Base-by-base conservation (phyloP, 2,113 vertebrate species). In the Symphodus melops region DNA sequence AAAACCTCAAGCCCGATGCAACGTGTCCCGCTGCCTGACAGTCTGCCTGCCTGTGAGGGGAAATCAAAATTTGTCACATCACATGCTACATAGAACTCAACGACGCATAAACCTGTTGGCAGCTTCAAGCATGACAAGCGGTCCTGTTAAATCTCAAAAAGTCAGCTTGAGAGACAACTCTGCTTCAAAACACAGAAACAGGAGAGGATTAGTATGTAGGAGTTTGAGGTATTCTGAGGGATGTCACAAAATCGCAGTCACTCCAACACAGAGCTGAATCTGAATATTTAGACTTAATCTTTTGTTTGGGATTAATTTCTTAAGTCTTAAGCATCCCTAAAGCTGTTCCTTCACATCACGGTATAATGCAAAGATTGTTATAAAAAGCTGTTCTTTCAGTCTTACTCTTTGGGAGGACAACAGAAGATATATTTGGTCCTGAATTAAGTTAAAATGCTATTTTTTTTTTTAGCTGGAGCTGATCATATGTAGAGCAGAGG, bases 1-100 rank as follows among this genome's bases (percentile, higher is more conserved):
- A 12, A 13, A 14, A 12, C 25, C 55, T 28, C 11, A 17, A 37
- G 25, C 55, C 28, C 3, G 28, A 9, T 57, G 25, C 28, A 36
- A 36, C 28, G 9, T 25, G 28, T 5, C 17, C 3, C 12, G 25
- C 55, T 21, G 53, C 21, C 53, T 57, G 55, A 36, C 55, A 33
- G 16, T 41, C 57, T 1, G 12, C 20, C 20, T 37, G 17, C 74
- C 41, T 44, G 5, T 42, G 21, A 44, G 53, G 2, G 44, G 68
- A 69, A 78, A 78, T 61, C 8, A 23, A 53, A 56, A 81, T 58
- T 36, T 82, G 44, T 67, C 73, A 75, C 69, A 80, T 68, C 77
- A 70, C 28, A 4, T 66, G 68, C 37, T 4, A 17, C 23, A 53
- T 57, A 58, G 73, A 44, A 83, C 48, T 20, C 1, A 8, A 12